These are phyloP conservation scores for Notarius lentiginosus DNA, from an alignment of 2,113 vertebrate genomes.

Conservation along the genomic window DNA sequence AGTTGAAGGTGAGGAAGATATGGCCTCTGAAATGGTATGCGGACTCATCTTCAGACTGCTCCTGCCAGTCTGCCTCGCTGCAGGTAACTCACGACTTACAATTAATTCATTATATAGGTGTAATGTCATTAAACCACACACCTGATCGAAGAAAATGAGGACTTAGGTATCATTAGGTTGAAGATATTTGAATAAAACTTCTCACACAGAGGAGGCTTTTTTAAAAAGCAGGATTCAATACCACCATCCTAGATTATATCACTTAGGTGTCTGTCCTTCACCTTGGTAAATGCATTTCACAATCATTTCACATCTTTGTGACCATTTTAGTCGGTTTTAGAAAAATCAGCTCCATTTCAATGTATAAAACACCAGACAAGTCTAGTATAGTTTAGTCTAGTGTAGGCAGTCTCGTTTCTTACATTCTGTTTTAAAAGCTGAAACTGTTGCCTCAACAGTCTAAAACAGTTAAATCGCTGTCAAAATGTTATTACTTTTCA, in stretches of 20 bases:
- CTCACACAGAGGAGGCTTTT: not conserved
- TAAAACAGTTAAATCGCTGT: not conserved
- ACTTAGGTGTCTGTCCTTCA: not conserved
- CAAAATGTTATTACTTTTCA: not conserved
- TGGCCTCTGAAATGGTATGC: conserved; percentile 86
- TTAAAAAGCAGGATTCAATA: not conserved
- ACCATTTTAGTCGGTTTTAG: not conserved
- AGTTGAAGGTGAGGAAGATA: conserved; percentile 57
- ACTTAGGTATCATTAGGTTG: not conserved
- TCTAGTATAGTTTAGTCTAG: not conserved
- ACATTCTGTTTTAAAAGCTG: not conserved
- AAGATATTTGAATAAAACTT: not conserved
- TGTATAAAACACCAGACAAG: not conserved
- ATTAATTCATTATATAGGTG: not conserved
- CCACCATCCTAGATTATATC: not conserved
- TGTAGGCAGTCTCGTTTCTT: not conserved
- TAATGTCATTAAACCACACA: not conserved
- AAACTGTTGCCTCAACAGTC: not conserved
- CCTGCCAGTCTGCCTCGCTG: conserved; percentile 81
- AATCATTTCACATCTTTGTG: not conserved
- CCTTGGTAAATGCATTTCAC: too few species aligned
- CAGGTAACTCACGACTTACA: conserved; percentile 70
- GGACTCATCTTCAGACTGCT: conserved; percentile 85
- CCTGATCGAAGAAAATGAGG: not conserved
- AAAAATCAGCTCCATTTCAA: not conserved